phyloP scores from a whole-genome alignment of 2,888 invertebrate species.

The Stomorhina lunata region DNA sequence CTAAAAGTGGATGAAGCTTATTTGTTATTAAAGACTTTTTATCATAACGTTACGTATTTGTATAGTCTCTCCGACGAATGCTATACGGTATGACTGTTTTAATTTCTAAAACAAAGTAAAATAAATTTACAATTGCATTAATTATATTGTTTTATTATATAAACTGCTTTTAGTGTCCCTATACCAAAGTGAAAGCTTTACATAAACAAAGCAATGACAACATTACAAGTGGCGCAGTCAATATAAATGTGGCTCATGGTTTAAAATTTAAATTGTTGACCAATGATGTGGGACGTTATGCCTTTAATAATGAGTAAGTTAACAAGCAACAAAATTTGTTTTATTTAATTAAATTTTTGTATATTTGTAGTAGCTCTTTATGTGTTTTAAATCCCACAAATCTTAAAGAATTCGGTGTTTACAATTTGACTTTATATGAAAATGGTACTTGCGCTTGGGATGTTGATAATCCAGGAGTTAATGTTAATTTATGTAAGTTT shows the following conservation, averaged over 20 bases:
- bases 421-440: conserved; percentile 82
- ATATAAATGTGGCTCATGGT: conserved; percentile 81
- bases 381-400: conserved; percentile 79
- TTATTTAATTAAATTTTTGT: conserved; percentile 29
- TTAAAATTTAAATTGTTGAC: conserved; percentile 83
- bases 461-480: conserved; percentile 84
- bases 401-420: conserved; percentile 87
- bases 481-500: conserved; percentile 82
- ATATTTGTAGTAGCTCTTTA: conserved; percentile 81
- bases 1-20: conserved; percentile 86
- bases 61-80: conserved; percentile 87
- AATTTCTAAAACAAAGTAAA: too few relatives aligned
- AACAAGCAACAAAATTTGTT: background rate
- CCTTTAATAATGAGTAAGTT: conserved; percentile 76
- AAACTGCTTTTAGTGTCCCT: conserved; percentile 83
- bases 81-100: conserved; percentile 83
- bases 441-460: conserved; percentile 81
- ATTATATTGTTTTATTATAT: background rate
- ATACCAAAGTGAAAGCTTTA: conserved; percentile 80
- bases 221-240: conserved; percentile 76
- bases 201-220: conserved; percentile 49
- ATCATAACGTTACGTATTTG: conserved; percentile 80
- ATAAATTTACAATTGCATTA: too few relatives aligned
- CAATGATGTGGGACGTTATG: conserved; percentile 80
- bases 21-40: conserved; percentile 79